phyloP scores from a whole-genome alignment of 2,113 vertebrate species.

The rabbit (Oryctolagus cuniculus) region mOryCun1.1 NC_091441.1:47492001-47492500 shows the following conservation, averaged over 20 bases:
- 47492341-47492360: neutral
- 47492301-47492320: slow-evolving; percentile 7
- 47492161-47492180: slow-evolving; percentile 4
- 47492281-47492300: slow-evolving; percentile 6
- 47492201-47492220: slow-evolving; percentile 49
- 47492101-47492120: fast-evolving
- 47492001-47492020: neutral
- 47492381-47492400: neutral
- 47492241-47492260: neutral
- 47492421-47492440: neutral
- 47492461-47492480: slow-evolving; percentile 36
- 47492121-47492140: neutral
- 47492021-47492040: neutral
- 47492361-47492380: neutral
- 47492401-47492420: neutral
- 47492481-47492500: neutral
- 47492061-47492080: neutral
- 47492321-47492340: neutral
- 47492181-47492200: slow-evolving; percentile 1
- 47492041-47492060: fast-evolving
- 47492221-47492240: slow-evolving; percentile 15
- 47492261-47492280: neutral
- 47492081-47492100: fast-evolving
- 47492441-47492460: neutral
- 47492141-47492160: neutral